A percentile compares a stretch with the other conserved stretches of the same genome.
Evolutionary conservation across 2,797 vertebrate genomes (phyloP).

Genomic region (Smutsia temminckii): DNA sequence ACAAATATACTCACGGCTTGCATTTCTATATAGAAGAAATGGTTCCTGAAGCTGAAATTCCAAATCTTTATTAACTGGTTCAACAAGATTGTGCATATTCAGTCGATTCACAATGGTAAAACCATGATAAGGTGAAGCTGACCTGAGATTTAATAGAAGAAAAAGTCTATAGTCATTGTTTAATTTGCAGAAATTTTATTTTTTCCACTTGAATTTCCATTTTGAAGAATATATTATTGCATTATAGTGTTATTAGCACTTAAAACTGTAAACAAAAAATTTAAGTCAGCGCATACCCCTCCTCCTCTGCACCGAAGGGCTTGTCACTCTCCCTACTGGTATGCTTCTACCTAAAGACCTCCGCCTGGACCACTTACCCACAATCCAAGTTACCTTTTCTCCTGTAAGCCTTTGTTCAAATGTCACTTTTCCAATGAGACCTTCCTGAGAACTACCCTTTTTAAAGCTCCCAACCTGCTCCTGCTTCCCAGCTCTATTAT

Average conservation of each 20-base stretch:
- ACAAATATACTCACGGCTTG: constrained; percentile 91
- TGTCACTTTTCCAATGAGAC: not conserved
- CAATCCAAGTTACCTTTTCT: not conserved
- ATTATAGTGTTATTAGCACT: not conserved
- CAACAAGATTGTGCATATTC: constrained; percentile 96
- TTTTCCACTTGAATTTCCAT: constrained; percentile 3
- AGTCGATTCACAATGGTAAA: constrained; percentile 99
- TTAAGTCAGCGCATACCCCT: not conserved
- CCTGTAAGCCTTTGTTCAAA: not conserved
- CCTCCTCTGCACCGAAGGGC: not conserved
- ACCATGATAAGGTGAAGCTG: constrained; percentile 95
- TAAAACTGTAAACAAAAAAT: constrained; percentile 20
- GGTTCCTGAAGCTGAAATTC: constrained; percentile 99
- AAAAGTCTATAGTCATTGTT: constrained; percentile 56
- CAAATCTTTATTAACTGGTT: constrained; percentile 98
- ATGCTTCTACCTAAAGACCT: not conserved
- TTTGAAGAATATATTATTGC: not conserved
- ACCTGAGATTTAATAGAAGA: constrained; percentile 86
- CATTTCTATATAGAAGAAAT: constrained; percentile 97
- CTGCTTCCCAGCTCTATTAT: no score
- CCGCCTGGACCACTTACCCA: not conserved
- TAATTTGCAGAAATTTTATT: constrained; percentile 20
- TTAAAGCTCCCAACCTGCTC: not conserved
- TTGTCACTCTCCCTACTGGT: not conserved
- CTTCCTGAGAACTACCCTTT: not conserved